A percentile compares a stretch with the other conserved stretches of the same genome.
phyloP scores from a whole-genome alignment of 1,140 invertebrate genomes.

The Sweltsa coloradensis region DNA sequence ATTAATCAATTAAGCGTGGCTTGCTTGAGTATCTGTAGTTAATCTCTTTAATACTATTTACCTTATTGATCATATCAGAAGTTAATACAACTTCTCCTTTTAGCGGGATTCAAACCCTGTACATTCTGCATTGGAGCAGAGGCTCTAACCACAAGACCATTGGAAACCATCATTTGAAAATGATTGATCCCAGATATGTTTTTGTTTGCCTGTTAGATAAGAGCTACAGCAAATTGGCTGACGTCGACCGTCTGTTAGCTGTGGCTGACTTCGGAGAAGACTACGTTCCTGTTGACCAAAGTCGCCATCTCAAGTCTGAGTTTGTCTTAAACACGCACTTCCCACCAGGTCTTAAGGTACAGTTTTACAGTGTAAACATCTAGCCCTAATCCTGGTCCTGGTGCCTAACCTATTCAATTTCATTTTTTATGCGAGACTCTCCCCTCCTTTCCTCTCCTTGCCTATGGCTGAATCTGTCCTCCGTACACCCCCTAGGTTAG shows the following conservation, averaged over 20 bases:
- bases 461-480: too few relatives aligned
- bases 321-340: conserved; percentile 33
- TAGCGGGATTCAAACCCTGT: too few relatives aligned
- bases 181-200: too few relatives aligned
- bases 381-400: too few relatives aligned
- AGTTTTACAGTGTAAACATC: too few relatives aligned
- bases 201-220: conserved; percentile 39
- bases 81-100: conserved; percentile 3
- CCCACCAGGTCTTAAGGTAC: conserved; percentile 30
- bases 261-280: conserved; percentile 47
- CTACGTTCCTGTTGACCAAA: conserved; percentile 33
- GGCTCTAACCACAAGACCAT: too few relatives aligned
- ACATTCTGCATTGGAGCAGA: too few relatives aligned
- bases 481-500: too few relatives aligned
- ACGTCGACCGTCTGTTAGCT: conserved; percentile 42
- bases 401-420: too few relatives aligned
- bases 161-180: too few relatives aligned
- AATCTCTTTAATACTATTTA: neutral
- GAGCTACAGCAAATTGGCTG: conserved; percentile 30
- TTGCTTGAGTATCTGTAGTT: neutral
- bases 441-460: too few relatives aligned
- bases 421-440: too few relatives aligned
- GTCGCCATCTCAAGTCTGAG: conserved; percentile 29
- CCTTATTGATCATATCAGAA: conserved; percentile 9
- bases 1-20: neutral